Evolutionary conservation across 2,888 invertebrate species (phyloP).

Genomic region (Pimpla rufipes): DNA sequence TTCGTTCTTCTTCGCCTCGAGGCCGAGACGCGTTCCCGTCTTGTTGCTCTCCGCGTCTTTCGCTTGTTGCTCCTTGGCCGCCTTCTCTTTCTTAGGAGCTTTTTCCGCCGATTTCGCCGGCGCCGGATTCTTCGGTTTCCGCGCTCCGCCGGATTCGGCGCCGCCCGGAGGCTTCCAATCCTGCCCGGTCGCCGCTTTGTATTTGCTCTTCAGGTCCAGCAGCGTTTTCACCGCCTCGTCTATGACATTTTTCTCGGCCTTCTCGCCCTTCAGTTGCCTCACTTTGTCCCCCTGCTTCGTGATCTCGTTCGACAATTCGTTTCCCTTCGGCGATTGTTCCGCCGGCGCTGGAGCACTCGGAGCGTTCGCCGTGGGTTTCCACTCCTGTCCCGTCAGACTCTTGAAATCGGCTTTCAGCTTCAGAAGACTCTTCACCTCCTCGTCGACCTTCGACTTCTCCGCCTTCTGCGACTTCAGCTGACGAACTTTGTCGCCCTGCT

Average conservation of each 20-base stretch:
- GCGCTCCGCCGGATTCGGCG: constrained; percentile 43
- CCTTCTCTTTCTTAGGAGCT: constrained; percentile 78
- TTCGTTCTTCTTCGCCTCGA: constrained; percentile 97
- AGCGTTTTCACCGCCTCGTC: constrained; percentile 88
- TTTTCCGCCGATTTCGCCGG: constrained; percentile 68
- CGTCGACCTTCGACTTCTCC: constrained; percentile 87
- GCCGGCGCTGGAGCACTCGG: constrained; percentile 2
- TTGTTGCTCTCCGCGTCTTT: constrained; percentile 88
- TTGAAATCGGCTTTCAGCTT: constrained; percentile 92
- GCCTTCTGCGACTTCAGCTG: constrained; percentile 73
- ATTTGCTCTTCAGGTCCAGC: constrained; percentile 88
- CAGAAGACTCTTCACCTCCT: constrained; percentile 88
- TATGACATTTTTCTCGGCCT: constrained; percentile 82
- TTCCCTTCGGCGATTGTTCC: constrained; percentile 66
- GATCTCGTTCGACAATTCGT: constrained; percentile 84
- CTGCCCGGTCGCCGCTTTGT: constrained; percentile 88
- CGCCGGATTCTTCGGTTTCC: constrained; percentile 60
- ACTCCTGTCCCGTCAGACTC: constrained; percentile 88
- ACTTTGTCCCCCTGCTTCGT: constrained; percentile 83
- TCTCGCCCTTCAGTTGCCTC: constrained; percentile 76
- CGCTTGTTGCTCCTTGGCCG: constrained; percentile 81
- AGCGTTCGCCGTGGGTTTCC: constrained; percentile 84
- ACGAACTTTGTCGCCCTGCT: constrained; percentile 78
- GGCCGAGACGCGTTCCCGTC: constrained; percentile 96
- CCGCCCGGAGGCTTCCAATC: constrained; percentile 81